phyloP scores from a whole-genome alignment of 2,888 invertebrate genomes.

The Phrixothrix hirtus region DNA sequence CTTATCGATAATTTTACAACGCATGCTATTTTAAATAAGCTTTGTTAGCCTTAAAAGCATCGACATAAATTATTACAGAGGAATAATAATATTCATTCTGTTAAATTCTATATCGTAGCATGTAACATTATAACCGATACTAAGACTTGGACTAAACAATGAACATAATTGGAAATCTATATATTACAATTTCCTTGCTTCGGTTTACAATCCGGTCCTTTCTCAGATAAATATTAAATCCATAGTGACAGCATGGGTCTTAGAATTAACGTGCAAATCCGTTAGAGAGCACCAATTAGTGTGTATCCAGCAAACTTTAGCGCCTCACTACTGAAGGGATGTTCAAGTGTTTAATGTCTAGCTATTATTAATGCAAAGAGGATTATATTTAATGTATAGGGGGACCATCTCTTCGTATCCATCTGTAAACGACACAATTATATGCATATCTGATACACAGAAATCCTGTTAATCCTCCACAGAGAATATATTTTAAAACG shows the following conservation, averaged over 20 bases:
- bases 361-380: conserved; percentile 49
- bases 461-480: conserved; percentile 6
- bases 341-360: conserved; percentile 43
- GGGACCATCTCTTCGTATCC: conserved; percentile 22
- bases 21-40: not conserved
- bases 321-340: conserved; percentile 40
- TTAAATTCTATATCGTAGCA: not conserved
- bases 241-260: conserved; percentile 18
- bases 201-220: conserved; percentile 21
- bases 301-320: conserved; percentile 40
- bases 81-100: not conserved
- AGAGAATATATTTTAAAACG: conserved; percentile 3
- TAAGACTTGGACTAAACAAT: not conserved
- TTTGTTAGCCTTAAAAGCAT: not conserved
- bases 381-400: conserved; percentile 44
- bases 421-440: conserved; percentile 25
- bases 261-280: conserved; percentile 34
- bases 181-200: conserved; percentile 22
- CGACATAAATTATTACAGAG: not conserved
- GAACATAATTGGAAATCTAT: conserved; percentile 11
- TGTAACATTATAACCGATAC: not conserved
- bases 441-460: conserved; percentile 22
- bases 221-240: conserved; percentile 26
- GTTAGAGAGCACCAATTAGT: conserved; percentile 42
- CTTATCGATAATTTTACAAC: too few species aligned